Conservation (phyloP, 2,113 vertebrate genomes). For the Enhydra lutris region DNA sequence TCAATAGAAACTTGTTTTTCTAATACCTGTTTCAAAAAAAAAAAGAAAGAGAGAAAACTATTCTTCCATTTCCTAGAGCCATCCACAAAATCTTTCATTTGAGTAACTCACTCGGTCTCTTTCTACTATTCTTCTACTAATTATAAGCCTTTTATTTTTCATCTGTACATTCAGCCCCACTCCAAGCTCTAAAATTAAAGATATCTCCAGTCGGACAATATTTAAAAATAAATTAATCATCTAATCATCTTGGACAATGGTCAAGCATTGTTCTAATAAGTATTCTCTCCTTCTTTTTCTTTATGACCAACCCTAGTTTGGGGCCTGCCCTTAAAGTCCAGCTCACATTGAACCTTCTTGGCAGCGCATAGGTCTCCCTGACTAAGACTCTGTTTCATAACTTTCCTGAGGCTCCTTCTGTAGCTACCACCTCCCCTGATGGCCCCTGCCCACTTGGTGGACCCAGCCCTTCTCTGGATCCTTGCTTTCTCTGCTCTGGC, state of each 20-base stretch:
- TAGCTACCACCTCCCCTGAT: background rate
- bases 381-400: background rate
- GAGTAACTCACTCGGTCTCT: background rate
- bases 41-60: background rate
- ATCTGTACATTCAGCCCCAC: background rate
- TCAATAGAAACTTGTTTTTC: background rate
- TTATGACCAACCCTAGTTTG: background rate
- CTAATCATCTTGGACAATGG: background rate
- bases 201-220: background rate
- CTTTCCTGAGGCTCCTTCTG: background rate
- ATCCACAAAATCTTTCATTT: background rate
- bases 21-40: background rate
- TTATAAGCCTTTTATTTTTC: conserved; percentile 27
- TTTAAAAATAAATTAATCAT: conserved; percentile 26
- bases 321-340: background rate
- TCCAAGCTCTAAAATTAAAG: background rate
- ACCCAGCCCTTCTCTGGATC: background rate
- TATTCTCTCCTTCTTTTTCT: background rate
- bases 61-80: background rate
- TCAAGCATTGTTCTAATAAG: background rate
- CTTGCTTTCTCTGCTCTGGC: background rate
- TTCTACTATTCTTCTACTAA: background rate
- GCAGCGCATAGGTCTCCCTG: background rate
- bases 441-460: background rate
- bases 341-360: background rate